Evolutionary conservation across 2,888 invertebrate species (phyloP).

Genomic region (Fissipunctia ypsillon): DNA sequence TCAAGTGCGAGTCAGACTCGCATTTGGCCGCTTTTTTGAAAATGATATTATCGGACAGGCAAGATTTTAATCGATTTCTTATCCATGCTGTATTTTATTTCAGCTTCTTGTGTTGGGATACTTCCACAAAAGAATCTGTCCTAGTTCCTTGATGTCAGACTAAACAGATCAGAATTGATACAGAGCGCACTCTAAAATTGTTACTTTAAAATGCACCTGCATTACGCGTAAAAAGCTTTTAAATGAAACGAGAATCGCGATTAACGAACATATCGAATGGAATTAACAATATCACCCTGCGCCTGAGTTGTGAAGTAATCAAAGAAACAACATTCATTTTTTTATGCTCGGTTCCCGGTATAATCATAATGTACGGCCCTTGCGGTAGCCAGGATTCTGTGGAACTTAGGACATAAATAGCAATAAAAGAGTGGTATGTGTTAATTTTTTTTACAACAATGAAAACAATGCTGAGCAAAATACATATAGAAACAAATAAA

Average conservation of each 20-base stretch:
- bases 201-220: slow-evolving; percentile 3
- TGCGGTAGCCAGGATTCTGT: slow-evolving; percentile 63
- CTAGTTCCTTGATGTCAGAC: neutral
- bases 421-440: no score
- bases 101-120: neutral
- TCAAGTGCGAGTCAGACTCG: no score
- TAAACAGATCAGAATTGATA: neutral
- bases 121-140: neutral
- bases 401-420: no score
- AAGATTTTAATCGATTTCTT: neutral
- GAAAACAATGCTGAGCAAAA: neutral
- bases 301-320: slow-evolving; percentile 81
- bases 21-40: neutral
- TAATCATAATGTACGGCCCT: slow-evolving; percentile 79
- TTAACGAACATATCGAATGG: slow-evolving; percentile 76
- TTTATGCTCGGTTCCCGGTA: slow-evolving; percentile 77
- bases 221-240: slow-evolving; percentile 29
- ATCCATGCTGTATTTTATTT: no score
- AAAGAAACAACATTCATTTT: slow-evolving; percentile 79
- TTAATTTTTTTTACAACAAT: neutral
- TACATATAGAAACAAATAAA: neutral
- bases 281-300: slow-evolving; percentile 80
- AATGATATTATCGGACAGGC: neutral
- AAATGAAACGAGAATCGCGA: slow-evolving; percentile 59
- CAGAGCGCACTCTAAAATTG: neutral